These are phyloP conservation scores for Chauna torquata DNA, from an alignment of 2,113 vertebrate genomes.

Conservation along the genomic window DNA sequence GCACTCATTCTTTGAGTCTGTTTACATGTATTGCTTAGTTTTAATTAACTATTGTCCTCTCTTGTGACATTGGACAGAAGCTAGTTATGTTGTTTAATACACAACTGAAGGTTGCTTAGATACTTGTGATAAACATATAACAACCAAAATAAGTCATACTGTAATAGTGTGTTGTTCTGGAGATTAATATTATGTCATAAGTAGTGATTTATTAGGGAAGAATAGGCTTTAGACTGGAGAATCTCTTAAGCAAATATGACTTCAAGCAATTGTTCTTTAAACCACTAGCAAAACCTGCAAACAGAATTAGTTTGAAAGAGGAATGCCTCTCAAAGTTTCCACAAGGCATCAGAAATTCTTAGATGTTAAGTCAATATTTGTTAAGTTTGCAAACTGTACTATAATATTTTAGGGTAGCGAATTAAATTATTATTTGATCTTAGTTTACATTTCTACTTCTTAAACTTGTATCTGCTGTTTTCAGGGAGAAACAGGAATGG, in stretches of 20 bases:
- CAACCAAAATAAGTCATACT: neutral
- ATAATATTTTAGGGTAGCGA: neutral
- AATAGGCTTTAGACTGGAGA: neutral
- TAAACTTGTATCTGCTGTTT: neutral
- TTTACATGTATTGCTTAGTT: neutral
- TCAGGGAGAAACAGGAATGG: slow-evolving; percentile 83
- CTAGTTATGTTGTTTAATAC: neutral
- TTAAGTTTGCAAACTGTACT: neutral
- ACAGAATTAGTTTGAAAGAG: neutral
- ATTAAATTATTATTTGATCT: neutral
- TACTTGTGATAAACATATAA: neutral
- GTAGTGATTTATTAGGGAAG: neutral
- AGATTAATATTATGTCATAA: neutral
- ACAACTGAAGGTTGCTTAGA: neutral
- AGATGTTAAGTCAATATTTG: neutral
- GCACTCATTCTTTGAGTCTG: neutral
- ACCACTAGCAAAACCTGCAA: neutral
- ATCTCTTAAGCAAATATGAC: neutral
- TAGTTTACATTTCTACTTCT: neutral
- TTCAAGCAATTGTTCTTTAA: neutral
- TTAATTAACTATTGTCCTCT: neutral
- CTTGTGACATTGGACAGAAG: neutral
- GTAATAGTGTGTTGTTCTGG: neutral
- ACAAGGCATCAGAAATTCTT: neutral
- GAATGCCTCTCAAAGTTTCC: neutral